phyloP scores from a whole-genome alignment of 2,797 vertebrate species.

The Chromis chromis region DNA sequence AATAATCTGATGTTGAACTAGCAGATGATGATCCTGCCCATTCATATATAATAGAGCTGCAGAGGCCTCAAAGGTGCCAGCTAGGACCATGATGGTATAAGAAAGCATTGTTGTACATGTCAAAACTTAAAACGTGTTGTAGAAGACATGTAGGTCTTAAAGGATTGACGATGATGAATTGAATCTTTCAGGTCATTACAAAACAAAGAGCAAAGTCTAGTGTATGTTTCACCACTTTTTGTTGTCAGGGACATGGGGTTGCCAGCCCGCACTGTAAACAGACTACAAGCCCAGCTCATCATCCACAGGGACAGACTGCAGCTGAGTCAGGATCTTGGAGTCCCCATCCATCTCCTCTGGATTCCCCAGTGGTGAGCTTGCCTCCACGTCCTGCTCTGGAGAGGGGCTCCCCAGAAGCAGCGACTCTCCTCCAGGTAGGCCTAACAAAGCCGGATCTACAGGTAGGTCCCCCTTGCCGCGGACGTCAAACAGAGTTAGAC shows the following conservation, averaged over 20 bases:
- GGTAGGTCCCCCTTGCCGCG: conserved; percentile 86
- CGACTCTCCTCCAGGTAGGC: conserved; percentile 86
- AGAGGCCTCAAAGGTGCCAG: conserved; percentile 46
- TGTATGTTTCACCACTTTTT: conserved; percentile 21
- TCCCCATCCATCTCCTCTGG: conserved; percentile 86
- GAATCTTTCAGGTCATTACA: conserved; percentile 10
- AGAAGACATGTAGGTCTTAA: conserved; percentile 10
- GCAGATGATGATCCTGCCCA: conserved; percentile 3
- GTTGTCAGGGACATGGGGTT: conserved; percentile 22
- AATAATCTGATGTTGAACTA: conserved; percentile 10
- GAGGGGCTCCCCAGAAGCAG: conserved; percentile 86
- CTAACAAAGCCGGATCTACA: conserved; percentile 84
- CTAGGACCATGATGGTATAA: conserved; percentile 14
- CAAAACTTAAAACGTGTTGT: conserved; percentile 12
- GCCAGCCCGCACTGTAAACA: conserved; percentile 7
- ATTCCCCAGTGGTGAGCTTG: conserved; percentile 81
- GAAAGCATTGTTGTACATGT: conserved; percentile 1
- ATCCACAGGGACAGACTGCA: conserved; percentile 92
- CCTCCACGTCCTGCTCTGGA: conserved; percentile 78
- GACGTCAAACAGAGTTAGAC: conserved; percentile 87
- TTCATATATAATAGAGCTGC: conserved; percentile 35
- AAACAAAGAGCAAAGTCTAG: conserved; percentile 14
- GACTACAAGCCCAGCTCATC: conserved; percentile 86
- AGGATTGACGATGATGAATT: conserved; percentile 1
- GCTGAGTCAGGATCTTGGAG: conserved; percentile 90